Percentiles rank a stretch among this genome's conserved stretches.
These are phyloP conservation scores for Sussaba pulchella DNA, from an alignment of 2,888 invertebrate genomes.

Conservation along the genomic window DNA sequence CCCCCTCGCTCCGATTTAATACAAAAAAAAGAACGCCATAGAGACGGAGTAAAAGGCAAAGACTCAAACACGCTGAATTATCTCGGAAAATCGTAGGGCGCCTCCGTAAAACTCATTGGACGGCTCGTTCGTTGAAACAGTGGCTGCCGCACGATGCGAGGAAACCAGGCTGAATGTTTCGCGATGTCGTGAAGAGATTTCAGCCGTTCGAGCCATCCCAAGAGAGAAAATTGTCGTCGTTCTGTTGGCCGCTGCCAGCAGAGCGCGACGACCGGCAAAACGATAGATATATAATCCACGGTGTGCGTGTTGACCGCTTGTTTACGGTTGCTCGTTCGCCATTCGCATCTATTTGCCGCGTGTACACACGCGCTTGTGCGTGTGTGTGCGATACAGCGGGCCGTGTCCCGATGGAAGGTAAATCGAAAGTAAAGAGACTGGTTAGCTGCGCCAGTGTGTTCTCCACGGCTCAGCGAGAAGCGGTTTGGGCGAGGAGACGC, in stretches of 20 bases:
- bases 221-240: constrained; percentile 46
- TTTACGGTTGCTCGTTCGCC: constrained; percentile 53
- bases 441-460: constrained; percentile 43
- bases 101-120: not conserved
- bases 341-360: constrained; percentile 20
- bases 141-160: not conserved
- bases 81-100: constrained; percentile 16
- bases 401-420: constrained; percentile 6
- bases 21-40: not conserved
- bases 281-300: constrained; percentile 1
- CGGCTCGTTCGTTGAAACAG: not conserved
- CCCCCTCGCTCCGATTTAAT: no score
- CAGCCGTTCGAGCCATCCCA: constrained; percentile 21
- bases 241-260: constrained; percentile 3
- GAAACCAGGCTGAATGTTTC: constrained; percentile 14
- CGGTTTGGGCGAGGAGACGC: not conserved
- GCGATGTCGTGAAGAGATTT: not conserved
- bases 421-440: constrained; percentile 63
- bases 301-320: constrained; percentile 53
- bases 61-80: constrained; percentile 10
- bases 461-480: constrained; percentile 41
- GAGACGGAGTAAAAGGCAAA: not conserved
- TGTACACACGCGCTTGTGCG: not conserved
- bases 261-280: constrained; percentile 16
- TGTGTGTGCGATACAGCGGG: not conserved